Conservation (phyloP, 1,140 invertebrate genomes). For the Drosophila bocki region DNA sequence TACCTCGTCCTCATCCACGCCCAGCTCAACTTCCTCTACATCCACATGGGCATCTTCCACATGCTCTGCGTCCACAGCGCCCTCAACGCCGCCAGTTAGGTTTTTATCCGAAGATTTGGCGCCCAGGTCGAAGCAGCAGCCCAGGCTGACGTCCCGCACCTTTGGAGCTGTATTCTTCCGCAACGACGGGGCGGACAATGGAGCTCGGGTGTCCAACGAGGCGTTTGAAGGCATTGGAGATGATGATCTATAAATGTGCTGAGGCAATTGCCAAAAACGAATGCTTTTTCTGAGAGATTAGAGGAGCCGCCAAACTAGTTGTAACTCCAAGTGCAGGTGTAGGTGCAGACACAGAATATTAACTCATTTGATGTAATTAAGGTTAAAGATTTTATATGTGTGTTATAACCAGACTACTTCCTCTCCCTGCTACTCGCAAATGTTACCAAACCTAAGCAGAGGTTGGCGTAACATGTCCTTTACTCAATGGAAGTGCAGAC, state of each 20-base stretch:
- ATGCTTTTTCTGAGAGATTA: slow-evolving; percentile 26
- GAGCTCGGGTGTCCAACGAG: slow-evolving; percentile 89
- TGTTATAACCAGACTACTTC: slow-evolving; percentile 25
- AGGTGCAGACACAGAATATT: slow-evolving; percentile 16
- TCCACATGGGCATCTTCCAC: slow-evolving; percentile 70
- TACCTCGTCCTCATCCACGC: slow-evolving; percentile 63
- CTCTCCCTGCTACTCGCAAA: slow-evolving; percentile 33
- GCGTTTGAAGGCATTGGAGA: slow-evolving; percentile 96
- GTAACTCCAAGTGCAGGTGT: slow-evolving; percentile 12
- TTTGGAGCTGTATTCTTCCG: slow-evolving; percentile 87
- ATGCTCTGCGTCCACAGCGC: slow-evolving; percentile 83
- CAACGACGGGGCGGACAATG: slow-evolving; percentile 85
- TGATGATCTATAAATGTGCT: slow-evolving; percentile 89
- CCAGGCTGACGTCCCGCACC: slow-evolving; percentile 82
- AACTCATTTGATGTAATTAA: slow-evolving; percentile 28
- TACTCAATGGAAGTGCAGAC: slow-evolving; percentile 34
- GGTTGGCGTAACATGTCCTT: slow-evolving; percentile 48
- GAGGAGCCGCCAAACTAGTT: slow-evolving; percentile 36
- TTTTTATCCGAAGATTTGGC: slow-evolving; percentile 77
- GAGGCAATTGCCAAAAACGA: slow-evolving; percentile 32
- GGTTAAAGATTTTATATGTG: slow-evolving; percentile 47
- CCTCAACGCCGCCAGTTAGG: slow-evolving; percentile 75
- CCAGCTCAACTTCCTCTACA: slow-evolving; percentile 79
- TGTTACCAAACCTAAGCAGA: slow-evolving; percentile 14
- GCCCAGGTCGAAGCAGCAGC: slow-evolving; percentile 79